Conservation (phyloP, 2,888 invertebrate genomes). For the Hyalella azteca region DNA sequence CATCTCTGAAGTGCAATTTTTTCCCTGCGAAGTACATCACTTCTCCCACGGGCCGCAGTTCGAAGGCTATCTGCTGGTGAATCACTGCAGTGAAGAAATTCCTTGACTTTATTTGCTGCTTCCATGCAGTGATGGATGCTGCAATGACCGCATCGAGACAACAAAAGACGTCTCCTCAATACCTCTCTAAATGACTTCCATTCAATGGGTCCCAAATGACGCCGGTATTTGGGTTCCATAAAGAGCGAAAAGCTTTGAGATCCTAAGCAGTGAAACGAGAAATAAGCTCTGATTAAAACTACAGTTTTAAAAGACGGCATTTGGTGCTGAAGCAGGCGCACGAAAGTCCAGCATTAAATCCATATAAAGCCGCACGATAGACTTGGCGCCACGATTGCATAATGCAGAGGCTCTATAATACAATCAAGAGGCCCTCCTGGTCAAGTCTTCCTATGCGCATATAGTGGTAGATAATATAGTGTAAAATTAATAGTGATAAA, state of each 20-base stretch:
- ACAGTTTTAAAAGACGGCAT: background rate
- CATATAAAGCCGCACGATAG: too few species aligned
- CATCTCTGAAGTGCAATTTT: too few species aligned
- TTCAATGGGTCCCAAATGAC: slow-evolving; percentile 36
- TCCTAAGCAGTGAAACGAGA: background rate
- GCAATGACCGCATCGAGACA: slow-evolving; percentile 23
- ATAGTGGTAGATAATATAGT: too few species aligned
- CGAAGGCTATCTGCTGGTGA: background rate
- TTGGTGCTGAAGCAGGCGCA: background rate
- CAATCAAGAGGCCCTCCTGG: too few species aligned
- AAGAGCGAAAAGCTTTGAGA: slow-evolving; percentile 9
- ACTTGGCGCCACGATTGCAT: too few species aligned
- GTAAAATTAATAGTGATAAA: too few species aligned
- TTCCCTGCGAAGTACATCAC: too few species aligned
- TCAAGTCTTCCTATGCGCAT: too few species aligned
- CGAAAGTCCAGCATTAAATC: too few species aligned
- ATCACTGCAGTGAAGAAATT: slow-evolving; percentile 15
- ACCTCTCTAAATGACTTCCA: slow-evolving; percentile 16
- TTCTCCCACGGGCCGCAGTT: too few species aligned
- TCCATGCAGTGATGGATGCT: slow-evolving; percentile 18
- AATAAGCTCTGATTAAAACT: slow-evolving; percentile 14
- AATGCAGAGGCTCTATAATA: too few species aligned
- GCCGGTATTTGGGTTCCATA: slow-evolving; percentile 21
- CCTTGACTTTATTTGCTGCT: slow-evolving; percentile 18
- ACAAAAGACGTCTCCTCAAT: slow-evolving; percentile 26